Base-by-base conservation (phyloP, 2,113 vertebrate species). In the Phycodurus eques region DNA sequence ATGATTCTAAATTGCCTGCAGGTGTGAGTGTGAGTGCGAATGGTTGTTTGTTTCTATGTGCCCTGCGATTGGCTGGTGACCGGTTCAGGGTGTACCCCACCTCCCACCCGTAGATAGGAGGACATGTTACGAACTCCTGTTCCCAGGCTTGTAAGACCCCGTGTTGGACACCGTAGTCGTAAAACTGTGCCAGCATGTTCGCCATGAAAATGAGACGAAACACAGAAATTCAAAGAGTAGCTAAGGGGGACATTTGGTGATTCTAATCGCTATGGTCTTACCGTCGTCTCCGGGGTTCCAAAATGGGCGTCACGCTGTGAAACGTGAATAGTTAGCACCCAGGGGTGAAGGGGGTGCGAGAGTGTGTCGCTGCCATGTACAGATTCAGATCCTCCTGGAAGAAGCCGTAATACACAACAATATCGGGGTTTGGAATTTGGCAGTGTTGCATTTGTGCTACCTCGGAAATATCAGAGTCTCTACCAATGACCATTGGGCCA, bases 291-390 rank as follows among this genome's bases (percentile, higher is more conserved):
- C 2, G 5, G 1, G 1, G 35, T 20, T 56, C 0, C 11, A 17
- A 62, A 35, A 56, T n/a, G 0, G 13, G 17, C 53, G 75, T 68
- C 60, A 73, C 78, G 12, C 20, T 35, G 42, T 2, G 13, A 20
- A 46, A 9, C 54, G 57, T n/a, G 42, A 35, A 67, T 61, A 53
- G 72, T 77, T 19, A 42, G 42, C 35, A 73, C 63, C 22, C 14
- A 20, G 27, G 46, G 67, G 79, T 73, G 71, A 27, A 31, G 78
- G 60, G 62, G 65, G 71, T 80, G 64, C 5, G 14, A 66, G 22
- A 47, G 14, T 15, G 33, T 51, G 60, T 19, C 77, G 79, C 74
- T 93, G 92, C 91, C 92, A 93, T 91, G 91, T 93, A 91, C 88
- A 82, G 85, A 49, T 15, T 39, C 47, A 49, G 47, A 83, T 54